Evolutionary conservation across 2,113 vertebrate species (phyloP), one percentile per base, ranked within the genome.

Genomic region (Aptenodytes patagonicus): DNA sequence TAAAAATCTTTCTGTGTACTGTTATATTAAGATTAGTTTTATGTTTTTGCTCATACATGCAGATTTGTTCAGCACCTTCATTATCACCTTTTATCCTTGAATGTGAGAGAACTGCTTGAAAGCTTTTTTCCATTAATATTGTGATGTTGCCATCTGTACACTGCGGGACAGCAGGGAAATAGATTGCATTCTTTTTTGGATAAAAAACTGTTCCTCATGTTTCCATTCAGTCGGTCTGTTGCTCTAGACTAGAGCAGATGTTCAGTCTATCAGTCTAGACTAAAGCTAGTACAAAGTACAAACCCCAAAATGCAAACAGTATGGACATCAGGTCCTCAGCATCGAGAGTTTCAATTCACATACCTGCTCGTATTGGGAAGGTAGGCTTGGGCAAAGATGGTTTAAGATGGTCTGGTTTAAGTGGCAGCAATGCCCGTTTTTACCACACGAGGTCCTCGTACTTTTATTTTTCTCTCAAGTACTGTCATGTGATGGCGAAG

Each of bases 381-480:
- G 61, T 25, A 10, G 55, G 6, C 14, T 42, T 20, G 69, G 18
- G 1, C 31, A 9, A 19, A n/a, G 52, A 15, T 46, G 36, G 2
- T 47, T 57, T 26, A 5, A 79, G 32, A 24, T 7, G 22, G 11
- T 46, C 15, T 46, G 40, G 8, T 84, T 44, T 26, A n/a, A 58
- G 58, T 66, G 72, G 49, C 83, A 68, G 92, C 77, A 96, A 40
- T 96, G 85, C 86, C 83, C 38, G 0, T 69, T 91, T 83, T 55
- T 90, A 51, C 96, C 97, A 96, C 94, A 58, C n/a, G 96, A 97
- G 97, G 96, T 51, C 95, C 95, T 97, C 73, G 12, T 70, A 9
- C 92, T 70, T 89, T 96, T 94, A 91, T 91, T 95, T 98, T 95
- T 97, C 72, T 88, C 46, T 65, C 82, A n/a, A 34, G n/a, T 38